A percentile compares a stretch with the other conserved stretches of the same genome.
Evolutionary conservation across 2,888 invertebrate genomes (phyloP).

Genomic region (Drosophila helvetica): DNA sequence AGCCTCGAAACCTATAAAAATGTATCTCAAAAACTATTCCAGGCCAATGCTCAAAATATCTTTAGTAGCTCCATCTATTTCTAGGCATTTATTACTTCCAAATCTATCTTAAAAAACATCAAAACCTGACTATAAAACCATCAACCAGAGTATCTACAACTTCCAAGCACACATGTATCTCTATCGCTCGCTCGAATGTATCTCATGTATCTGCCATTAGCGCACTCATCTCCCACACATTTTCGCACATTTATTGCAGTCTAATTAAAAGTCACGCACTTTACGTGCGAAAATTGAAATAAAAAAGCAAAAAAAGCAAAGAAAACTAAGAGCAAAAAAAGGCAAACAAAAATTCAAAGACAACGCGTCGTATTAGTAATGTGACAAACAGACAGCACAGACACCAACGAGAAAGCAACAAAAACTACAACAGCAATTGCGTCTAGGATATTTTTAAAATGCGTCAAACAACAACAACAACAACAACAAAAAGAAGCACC

Average conservation of each 20-base stretch:
- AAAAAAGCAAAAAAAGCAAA: conserved; percentile 9
- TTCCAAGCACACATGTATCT: conserved; percentile 9
- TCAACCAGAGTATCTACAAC: neutral
- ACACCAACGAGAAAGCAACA: conserved; percentile 33
- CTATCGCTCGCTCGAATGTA: neutral
- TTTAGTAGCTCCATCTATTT: neutral
- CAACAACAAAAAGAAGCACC: conserved; percentile 19
- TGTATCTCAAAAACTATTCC: too few species aligned
- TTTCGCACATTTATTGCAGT: conserved; percentile 63
- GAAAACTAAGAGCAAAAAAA: conserved; percentile 7
- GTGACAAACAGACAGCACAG: conserved; percentile 37
- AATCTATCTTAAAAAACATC: neutral
- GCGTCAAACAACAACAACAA: conserved; percentile 62
- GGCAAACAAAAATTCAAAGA: conserved; percentile 50
- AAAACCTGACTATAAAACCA: neutral
- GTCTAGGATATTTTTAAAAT: conserved; percentile 75
- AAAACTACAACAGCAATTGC: conserved; percentile 50
- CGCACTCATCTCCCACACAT: conserved; percentile 40
- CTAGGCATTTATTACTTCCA: neutral
- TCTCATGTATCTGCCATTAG: conserved; percentile 6
- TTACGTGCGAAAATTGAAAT: conserved; percentile 59
- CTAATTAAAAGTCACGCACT: conserved; percentile 74
- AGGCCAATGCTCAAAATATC: too few species aligned
- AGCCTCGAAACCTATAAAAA: too few species aligned
- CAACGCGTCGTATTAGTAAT: conserved; percentile 72